Conservation (phyloP, 2,113 vertebrate species). For the Gobius niger region DNA sequence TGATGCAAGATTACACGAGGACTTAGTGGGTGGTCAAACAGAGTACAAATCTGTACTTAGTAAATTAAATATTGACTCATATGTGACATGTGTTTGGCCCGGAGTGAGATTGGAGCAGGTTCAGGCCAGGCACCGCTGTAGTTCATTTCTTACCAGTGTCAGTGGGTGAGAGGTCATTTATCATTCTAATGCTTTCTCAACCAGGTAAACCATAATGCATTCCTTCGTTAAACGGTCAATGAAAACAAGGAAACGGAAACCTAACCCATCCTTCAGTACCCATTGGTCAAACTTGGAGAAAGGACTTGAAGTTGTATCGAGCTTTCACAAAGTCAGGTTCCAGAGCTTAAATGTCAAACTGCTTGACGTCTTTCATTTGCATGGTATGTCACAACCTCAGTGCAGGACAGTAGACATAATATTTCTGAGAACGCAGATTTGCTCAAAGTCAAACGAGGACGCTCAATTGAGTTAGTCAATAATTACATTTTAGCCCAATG, state of each 20-base stretch:
- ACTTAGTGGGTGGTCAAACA: conserved; percentile 31
- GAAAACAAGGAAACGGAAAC: neutral
- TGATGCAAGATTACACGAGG: conserved; percentile 38
- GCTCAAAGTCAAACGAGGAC: neutral
- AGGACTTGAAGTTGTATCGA: too few relatives aligned
- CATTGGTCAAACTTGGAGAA: too few relatives aligned
- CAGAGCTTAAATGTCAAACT: too few relatives aligned
- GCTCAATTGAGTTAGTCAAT: neutral
- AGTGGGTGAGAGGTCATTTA: conserved; percentile 35
- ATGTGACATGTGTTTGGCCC: conserved; percentile 42
- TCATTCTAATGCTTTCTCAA: conserved; percentile 24
- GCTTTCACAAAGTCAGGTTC: too few relatives aligned
- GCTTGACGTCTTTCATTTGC: neutral
- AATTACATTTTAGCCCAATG: conserved; percentile 2
- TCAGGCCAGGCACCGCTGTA: neutral
- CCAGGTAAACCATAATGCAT: conserved; percentile 3
- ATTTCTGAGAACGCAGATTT: neutral
- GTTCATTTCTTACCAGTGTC: conserved; percentile 38
- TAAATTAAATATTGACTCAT: conserved; percentile 65
- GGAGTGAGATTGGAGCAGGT: neutral
- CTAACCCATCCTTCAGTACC: too few relatives aligned
- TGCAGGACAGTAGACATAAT: neutral
- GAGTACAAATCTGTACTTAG: conserved; percentile 51
- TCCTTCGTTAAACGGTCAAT: neutral
- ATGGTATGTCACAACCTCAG: neutral